Percentiles rank a stretch among this genome's conserved stretches.
phyloP scores from a whole-genome alignment of 2,113 vertebrate genomes.

The Strix aluco region DNA sequence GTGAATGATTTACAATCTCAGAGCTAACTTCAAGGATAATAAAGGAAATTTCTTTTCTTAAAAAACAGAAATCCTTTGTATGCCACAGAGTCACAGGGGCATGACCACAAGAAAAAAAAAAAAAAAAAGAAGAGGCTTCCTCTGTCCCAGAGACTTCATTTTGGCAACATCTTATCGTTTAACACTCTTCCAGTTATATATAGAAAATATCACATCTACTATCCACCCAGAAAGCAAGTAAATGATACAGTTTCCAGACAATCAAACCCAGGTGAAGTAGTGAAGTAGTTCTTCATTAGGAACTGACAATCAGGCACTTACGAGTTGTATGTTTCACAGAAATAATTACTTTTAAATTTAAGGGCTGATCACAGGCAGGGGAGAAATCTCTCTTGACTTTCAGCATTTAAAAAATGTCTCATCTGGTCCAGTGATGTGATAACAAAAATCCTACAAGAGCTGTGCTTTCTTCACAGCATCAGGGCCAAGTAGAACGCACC shows the following conservation, averaged over 20 bases:
- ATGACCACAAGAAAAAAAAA: neutral
- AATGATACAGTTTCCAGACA: neutral
- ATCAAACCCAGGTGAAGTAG: neutral
- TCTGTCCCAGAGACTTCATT: neutral
- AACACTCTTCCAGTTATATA: neutral
- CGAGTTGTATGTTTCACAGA: neutral
- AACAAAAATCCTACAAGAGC: neutral
- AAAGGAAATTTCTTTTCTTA: neutral
- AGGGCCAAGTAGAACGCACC: neutral
- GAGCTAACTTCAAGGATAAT: neutral
- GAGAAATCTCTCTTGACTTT: neutral
- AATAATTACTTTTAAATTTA: neutral
- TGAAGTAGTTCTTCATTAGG: neutral
- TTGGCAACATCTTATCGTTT: neutral
- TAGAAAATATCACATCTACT: neutral
- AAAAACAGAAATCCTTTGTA: neutral
- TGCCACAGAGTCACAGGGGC: neutral
- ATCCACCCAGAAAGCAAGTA: neutral
- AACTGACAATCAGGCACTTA: neutral
- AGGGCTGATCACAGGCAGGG: neutral
- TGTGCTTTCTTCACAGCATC: neutral
- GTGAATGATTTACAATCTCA: neutral
- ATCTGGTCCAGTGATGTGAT: neutral
- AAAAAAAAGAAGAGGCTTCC: neutral
- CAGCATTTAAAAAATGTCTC: neutral